phyloP scores from a whole-genome alignment of 2,888 invertebrate genomes.

The Proisotoma minuta region DNA sequence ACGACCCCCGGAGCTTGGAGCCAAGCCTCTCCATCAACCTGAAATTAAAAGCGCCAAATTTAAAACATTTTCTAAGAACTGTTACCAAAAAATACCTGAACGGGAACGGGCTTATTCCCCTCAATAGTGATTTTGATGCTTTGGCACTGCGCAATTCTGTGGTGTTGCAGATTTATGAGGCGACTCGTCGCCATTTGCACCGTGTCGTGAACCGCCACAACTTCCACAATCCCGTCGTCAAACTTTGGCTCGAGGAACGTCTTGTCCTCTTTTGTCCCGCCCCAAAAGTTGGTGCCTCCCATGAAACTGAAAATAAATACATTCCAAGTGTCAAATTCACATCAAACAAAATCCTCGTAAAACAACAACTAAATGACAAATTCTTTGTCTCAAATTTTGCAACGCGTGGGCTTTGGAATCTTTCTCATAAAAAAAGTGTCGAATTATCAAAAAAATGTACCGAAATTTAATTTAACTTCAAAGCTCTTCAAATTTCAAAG shows the following conservation, averaged over 20 bases:
- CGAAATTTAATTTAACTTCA: no score
- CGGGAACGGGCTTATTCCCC: constrained; percentile 56
- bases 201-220: constrained; percentile 94
- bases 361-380: no score
- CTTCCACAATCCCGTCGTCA: constrained; percentile 93
- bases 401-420: no score
- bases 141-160: constrained; percentile 93
- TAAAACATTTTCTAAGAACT: background rate
- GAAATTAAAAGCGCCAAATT: background rate
- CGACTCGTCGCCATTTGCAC: constrained; percentile 96
- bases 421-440: no score
- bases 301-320: constrained; percentile 68
- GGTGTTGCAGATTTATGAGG: constrained; percentile 90
- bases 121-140: constrained; percentile 93
- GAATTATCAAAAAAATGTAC: background rate
- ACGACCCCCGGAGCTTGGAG: constrained; percentile 94
- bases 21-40: constrained; percentile 97
- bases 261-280: constrained; percentile 84
- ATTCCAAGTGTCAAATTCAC: no score
- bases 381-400: no score
- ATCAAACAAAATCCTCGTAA: background rate
- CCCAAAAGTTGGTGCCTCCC: constrained; percentile 99
- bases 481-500: no score
- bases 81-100: constrained; percentile 34
- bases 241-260: constrained; percentile 83